Evolutionary conservation across 2,113 vertebrate genomes (phyloP).

Genomic region (Dissostichus mawsoni): DNA sequence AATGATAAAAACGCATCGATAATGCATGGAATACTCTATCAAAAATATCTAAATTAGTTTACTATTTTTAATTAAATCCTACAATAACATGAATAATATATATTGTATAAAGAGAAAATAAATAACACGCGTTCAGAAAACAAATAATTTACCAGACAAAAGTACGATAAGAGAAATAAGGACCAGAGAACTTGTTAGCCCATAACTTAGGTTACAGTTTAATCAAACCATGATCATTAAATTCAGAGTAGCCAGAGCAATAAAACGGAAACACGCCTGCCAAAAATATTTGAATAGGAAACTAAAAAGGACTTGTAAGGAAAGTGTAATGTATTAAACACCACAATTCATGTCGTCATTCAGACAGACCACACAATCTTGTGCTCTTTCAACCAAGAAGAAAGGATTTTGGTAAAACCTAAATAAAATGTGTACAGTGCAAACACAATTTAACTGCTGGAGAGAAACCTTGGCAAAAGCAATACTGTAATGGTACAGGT

Average conservation of each 20-base stretch:
- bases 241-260: conserved; percentile 1
- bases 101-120: no score
- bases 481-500: conserved; percentile 22
- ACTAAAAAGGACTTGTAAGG: background rate
- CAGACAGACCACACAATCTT: background rate
- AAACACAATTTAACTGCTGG: conserved; percentile 28
- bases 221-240: background rate
- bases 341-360: background rate
- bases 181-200: background rate
- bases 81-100: no score
- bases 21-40: no score
- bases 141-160: background rate
- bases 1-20: no score
- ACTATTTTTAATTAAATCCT: no score
- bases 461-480: background rate
- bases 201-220: background rate
- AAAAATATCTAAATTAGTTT: no score
- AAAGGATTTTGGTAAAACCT: background rate
- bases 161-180: background rate
- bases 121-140: no score
- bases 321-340: no score
- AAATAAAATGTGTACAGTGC: conserved; percentile 1
- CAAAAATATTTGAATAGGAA: background rate
- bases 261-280: background rate
- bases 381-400: background rate